Conservation (phyloP, 2,797 vertebrate species). For the Corythornis leucogaster region DNA sequence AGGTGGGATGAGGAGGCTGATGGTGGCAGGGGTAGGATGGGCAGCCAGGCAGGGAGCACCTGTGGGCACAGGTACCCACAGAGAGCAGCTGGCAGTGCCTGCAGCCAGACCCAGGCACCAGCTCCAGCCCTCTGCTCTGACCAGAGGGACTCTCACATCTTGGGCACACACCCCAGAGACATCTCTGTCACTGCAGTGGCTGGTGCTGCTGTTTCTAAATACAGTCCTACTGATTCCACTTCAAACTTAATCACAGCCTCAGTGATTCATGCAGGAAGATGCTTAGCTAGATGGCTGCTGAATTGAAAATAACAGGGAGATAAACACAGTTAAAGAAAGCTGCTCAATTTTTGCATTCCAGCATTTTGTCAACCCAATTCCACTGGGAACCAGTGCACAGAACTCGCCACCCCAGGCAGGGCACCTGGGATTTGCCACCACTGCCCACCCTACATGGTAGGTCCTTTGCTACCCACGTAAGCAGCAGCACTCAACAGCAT, state of each 20-base stretch:
- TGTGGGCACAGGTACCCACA: fast-evolving
- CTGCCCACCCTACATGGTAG: fast-evolving
- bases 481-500: fast-evolving
- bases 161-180: fast-evolving
- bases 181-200: background rate
- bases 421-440: fast-evolving
- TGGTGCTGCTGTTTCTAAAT: background rate
- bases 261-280: background rate
- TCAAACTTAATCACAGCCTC: background rate
- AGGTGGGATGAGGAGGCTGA: background rate
- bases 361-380: background rate
- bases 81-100: fast-evolving
- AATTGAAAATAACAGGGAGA: background rate
- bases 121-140: background rate
- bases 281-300: background rate
- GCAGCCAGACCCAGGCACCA: fast-evolving
- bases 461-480: background rate
- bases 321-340: background rate
- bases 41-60: background rate
- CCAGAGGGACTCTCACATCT: fast-evolving
- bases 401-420: background rate
- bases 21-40: fast-evolving
- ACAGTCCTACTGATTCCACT: background rate
- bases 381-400: fast-evolving
- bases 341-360: background rate